Evolutionary conservation across 1,140 invertebrate genomes (phyloP).

Genomic region (Chelonus insularis): DNA sequence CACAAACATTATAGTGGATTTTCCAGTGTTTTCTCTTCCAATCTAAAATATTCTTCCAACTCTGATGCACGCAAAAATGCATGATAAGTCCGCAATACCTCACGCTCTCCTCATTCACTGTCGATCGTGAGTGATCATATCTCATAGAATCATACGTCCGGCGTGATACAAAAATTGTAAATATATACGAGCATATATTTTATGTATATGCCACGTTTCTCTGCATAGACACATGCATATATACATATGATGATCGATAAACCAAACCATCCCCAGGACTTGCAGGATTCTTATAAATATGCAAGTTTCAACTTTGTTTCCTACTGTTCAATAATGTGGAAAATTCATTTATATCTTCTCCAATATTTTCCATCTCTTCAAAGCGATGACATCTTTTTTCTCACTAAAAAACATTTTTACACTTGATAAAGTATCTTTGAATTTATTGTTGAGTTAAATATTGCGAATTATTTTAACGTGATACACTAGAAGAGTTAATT

Average conservation of each 20-base stretch:
- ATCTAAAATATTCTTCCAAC: neutral
- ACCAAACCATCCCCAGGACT: too few relatives aligned
- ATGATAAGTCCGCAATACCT: slow-evolving; percentile 7
- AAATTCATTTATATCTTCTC: neutral
- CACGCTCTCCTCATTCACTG: neutral
- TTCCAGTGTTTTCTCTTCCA: neutral
- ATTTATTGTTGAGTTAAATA: too few relatives aligned
- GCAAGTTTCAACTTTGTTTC: neutral
- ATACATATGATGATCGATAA: slow-evolving; percentile 10
- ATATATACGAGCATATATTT: neutral
- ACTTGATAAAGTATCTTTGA: too few relatives aligned
- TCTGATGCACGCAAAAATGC: slow-evolving; percentile 1
- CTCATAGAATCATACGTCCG: slow-evolving; percentile 2
- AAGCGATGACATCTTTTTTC: too few relatives aligned
- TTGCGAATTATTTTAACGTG: too few relatives aligned
- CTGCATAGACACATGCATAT: neutral
- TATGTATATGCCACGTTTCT: neutral
- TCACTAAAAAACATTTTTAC: too few relatives aligned
- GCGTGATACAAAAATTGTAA: neutral
- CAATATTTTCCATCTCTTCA: too few relatives aligned
- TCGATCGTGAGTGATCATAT: slow-evolving; percentile 3
- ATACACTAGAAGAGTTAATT: too few relatives aligned
- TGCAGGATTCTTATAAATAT: neutral
- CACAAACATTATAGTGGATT: neutral
- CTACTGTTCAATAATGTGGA: neutral